Conservation (phyloP, 2,888 invertebrate genomes). For the Trissonchulus sp. region DNA sequence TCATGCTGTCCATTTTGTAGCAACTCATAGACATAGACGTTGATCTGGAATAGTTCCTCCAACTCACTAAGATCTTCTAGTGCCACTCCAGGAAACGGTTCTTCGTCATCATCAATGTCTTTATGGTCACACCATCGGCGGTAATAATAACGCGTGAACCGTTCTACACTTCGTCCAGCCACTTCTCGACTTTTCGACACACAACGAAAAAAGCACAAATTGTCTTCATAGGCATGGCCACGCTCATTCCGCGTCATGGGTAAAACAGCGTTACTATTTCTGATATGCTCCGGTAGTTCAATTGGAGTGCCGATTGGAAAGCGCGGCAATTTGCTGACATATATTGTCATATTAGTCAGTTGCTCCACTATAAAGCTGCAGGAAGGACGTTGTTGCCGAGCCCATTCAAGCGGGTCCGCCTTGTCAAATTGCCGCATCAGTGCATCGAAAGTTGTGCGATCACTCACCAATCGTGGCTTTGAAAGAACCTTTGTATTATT, state of each 20-base stretch:
- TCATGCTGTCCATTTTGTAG: too few species aligned
- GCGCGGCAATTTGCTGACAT: neutral
- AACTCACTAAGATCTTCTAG: neutral
- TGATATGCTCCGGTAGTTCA: neutral
- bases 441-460: neutral
- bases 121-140: neutral
- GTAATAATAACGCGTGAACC: neutral
- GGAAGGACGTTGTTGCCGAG: neutral
- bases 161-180: neutral
- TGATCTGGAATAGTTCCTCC: neutral
- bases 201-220: conserved; percentile 17
- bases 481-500: neutral
- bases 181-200: neutral
- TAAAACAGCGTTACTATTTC: neutral
- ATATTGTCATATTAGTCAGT: conserved; percentile 13
- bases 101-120: neutral
- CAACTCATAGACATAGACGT: neutral
- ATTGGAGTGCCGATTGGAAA: neutral
- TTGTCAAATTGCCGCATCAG: neutral
- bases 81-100: neutral
- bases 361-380: neutral
- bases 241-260: neutral
- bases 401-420: neutral
- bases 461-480: neutral
- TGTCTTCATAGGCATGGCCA: neutral